Evolutionary conservation across 2,888 invertebrate genomes (phyloP).

Genomic region (Scaptomyza flava): DNA sequence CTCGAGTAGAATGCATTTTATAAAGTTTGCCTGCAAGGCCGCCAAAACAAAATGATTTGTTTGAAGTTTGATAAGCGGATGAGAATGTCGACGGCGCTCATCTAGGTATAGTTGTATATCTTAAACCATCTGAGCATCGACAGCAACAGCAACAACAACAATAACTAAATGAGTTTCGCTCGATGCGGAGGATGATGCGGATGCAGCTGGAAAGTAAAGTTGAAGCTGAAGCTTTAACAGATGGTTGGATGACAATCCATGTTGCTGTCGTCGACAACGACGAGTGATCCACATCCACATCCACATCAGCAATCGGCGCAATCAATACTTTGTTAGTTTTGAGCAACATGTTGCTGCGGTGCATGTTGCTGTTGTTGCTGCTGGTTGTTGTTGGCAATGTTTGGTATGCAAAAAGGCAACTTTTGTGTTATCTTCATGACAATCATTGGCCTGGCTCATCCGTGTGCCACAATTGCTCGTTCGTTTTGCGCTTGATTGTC

Average conservation of each 20-base stretch:
- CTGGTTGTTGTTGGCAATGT: conserved; percentile 57
- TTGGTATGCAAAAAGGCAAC: conserved; percentile 80
- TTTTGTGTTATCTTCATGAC: conserved; percentile 81
- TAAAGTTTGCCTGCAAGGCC: conserved; percentile 47
- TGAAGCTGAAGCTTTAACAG: conserved; percentile 24
- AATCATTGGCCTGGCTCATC: conserved; percentile 76
- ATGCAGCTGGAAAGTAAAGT: conserved; percentile 43
- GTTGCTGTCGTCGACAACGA: conserved; percentile 71
- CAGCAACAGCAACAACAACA: conserved; percentile 56
- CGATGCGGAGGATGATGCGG: conserved; percentile 64
- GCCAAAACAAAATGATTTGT: conserved; percentile 74
- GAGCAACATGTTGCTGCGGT: conserved; percentile 73
- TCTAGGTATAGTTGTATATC: conserved; percentile 33
- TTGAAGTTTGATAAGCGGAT: conserved; percentile 81
- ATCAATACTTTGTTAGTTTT: conserved; percentile 79
- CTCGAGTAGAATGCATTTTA: conserved; percentile 1
- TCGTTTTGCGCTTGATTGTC: conserved; percentile 79
- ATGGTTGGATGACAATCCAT: conserved; percentile 71
- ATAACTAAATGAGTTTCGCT: conserved; percentile 72
- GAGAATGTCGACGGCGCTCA: conserved; percentile 74
- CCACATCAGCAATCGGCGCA: conserved; percentile 67
- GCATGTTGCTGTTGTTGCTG: conserved; percentile 44
- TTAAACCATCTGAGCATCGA: conserved; percentile 53
- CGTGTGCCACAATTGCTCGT: conserved; percentile 79
- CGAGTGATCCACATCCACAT: conserved; percentile 78